phyloP scores from a whole-genome alignment of 64 coral and sea anemone genomes.

The Porites lutea region DNA sequence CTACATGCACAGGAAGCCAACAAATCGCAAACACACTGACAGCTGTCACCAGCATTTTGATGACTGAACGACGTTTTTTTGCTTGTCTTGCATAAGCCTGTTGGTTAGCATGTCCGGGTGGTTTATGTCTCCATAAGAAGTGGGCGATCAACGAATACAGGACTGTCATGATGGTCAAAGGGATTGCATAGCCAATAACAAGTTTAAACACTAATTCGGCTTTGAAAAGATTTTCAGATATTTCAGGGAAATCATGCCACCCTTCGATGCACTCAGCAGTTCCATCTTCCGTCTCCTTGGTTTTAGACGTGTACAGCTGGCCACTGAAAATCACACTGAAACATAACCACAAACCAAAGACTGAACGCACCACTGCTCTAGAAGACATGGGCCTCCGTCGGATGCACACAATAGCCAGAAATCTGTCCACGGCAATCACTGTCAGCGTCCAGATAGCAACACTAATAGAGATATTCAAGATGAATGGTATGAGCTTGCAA shows the following conservation, averaged over 20 bases:
- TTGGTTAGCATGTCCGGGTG: slow-evolving; percentile 15
- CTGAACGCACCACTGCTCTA: slow-evolving; percentile 55
- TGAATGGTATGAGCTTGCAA: slow-evolving; percentile 75
- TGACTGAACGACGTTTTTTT: slow-evolving; percentile 27
- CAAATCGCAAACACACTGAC: slow-evolving; percentile 58
- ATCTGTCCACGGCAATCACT: slow-evolving; percentile 82
- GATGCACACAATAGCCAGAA: slow-evolving; percentile 68
- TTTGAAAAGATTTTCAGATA: not conserved
- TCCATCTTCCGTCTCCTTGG: not conserved
- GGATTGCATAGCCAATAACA: slow-evolving; percentile 62
- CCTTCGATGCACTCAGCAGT: slow-evolving; percentile 28
- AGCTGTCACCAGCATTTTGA: slow-evolving; percentile 53
- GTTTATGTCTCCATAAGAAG: slow-evolving; percentile 62
- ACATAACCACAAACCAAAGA: slow-evolving; percentile 62
- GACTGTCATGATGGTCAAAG: slow-evolving; percentile 53
- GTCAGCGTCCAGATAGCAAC: slow-evolving; percentile 74
- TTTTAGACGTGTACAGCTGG: slow-evolving; percentile 68
- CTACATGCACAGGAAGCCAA: slow-evolving; percentile 62
- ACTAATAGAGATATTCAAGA: slow-evolving; percentile 71
- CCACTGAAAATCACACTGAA: slow-evolving; percentile 42
- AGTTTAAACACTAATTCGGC: slow-evolving; percentile 70
- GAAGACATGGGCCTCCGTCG: slow-evolving; percentile 60
- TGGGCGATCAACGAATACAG: slow-evolving; percentile 75
- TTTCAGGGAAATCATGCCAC: not conserved
- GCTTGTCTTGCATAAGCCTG: slow-evolving; percentile 38